phyloP scores from a whole-genome alignment of 1,140 invertebrate genomes.

The Eueides isabella region DNA sequence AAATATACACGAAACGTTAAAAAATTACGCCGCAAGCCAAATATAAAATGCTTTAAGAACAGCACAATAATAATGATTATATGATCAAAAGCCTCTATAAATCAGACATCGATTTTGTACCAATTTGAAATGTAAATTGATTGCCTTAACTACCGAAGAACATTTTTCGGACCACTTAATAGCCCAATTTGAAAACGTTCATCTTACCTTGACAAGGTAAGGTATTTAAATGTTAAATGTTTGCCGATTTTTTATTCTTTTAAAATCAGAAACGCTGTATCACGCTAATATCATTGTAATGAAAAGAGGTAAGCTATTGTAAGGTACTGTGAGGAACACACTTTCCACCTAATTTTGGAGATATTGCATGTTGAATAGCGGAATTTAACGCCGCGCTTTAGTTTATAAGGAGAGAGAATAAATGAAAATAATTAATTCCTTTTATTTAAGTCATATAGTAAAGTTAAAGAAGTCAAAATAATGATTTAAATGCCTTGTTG shows the following conservation, averaged over 20 bases:
- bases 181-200: neutral
- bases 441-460: too few relatives aligned
- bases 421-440: too few relatives aligned
- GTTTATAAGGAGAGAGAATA: too few relatives aligned
- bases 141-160: neutral
- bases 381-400: too few relatives aligned
- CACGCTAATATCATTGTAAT: too few relatives aligned
- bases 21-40: neutral
- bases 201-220: slow-evolving; percentile 7
- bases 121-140: slow-evolving; percentile 13
- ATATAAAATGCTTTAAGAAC: neutral
- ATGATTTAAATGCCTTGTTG: too few relatives aligned
- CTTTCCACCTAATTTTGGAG: too few relatives aligned
- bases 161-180: slow-evolving; percentile 1
- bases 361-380: too few relatives aligned
- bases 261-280: too few relatives aligned
- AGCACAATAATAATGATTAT: neutral
- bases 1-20: neutral
- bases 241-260: slow-evolving; percentile 1
- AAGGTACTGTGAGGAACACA: too few relatives aligned
- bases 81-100: neutral
- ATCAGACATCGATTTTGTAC: slow-evolving; percentile 6
- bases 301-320: too few relatives aligned
- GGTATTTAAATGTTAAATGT: slow-evolving; percentile 9
- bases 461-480: too few relatives aligned